These are phyloP conservation scores for Nothura maculosa DNA, from an alignment of 2,797 vertebrate species.

Conservation along the genomic window DNA sequence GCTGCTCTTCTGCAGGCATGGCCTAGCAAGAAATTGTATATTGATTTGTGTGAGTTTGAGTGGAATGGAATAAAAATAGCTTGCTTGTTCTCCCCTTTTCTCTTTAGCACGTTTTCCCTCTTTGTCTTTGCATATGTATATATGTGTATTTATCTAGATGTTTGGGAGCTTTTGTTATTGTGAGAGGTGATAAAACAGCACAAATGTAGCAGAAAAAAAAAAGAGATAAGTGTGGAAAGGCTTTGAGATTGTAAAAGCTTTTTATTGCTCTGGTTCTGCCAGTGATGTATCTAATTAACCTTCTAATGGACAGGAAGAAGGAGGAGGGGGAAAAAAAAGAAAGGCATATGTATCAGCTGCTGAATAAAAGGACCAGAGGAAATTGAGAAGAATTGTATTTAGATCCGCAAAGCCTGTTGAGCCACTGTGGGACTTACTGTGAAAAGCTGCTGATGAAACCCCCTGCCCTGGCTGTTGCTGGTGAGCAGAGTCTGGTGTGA, in stretches of 20 bases:
- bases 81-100: not conserved
- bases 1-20: not conserved
- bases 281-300: not conserved
- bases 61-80: not conserved
- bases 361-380: slow-evolving; percentile 9
- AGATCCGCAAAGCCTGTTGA: not conserved
- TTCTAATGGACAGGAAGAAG: not conserved
- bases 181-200: not conserved
- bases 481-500: not conserved
- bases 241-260: not conserved
- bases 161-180: fast-evolving
- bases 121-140: not conserved
- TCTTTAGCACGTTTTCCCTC: not conserved
- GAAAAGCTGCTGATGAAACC: not conserved
- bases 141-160: not conserved
- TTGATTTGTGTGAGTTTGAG: not conserved
- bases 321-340: not conserved
- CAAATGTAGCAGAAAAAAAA: not conserved
- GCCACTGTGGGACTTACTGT: not conserved
- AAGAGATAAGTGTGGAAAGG: not conserved
- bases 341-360: slow-evolving; percentile 18
- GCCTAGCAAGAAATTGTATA: not conserved
- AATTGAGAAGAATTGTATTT: slow-evolving; percentile 5
- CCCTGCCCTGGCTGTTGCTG: not conserved
- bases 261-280: not conserved